Base-by-base conservation (phyloP, 2,113 vertebrate species). In the Chaenogobius annularis region DNA sequence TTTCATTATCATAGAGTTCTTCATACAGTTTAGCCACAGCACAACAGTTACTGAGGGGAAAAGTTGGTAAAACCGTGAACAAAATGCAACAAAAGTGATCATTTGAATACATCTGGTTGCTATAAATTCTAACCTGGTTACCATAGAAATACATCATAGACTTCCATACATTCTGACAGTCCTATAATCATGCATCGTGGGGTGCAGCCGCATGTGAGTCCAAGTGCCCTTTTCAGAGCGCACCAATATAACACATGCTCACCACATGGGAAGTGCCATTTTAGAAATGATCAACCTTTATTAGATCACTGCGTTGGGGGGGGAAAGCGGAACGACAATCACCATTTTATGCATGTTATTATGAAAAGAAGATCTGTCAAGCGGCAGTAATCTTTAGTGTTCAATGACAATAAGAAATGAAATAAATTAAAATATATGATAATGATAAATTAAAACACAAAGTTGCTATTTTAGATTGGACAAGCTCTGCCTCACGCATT, bases 201-300 rank as follows among this genome's bases (percentile, higher is more conserved):
- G 64, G 17, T 82, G 55, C n/a, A 63, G 37, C 3, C 44, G n/a
- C 19, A 54, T 55, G 46, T 69, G 55, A 78, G 55, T 37, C 26
- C 22, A 47, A 17, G 20, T 74, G 68, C 56, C 73, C 77, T 79
- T 79, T 81, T 73, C 52, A 71, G 46, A 20, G 19, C 23, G 17
- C 64, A 50, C 50, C 55, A 70, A 69, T 81, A 74, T 75, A 72
- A 43, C 63, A 35, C 17, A 73, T 52, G 64, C 64, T 35, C 61
- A 75, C 70, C 70, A 31, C 83, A 12, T 43, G 54, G 80, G 64
- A 76, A 77, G 66, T 70, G 61, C 8, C 73, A 73, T 82, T 88
- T 75, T 55, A 56, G 66, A 80, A 35, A 75, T 63, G 0, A 64
- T 66, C 31, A 66, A 46, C 58, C 67, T 48, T 77, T 68, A 79